Percentiles rank a stretch among this genome's conserved stretches.
phyloP scores from a whole-genome alignment of 2,797 vertebrate genomes.

The Erpetoichthys calabaricus region DNA sequence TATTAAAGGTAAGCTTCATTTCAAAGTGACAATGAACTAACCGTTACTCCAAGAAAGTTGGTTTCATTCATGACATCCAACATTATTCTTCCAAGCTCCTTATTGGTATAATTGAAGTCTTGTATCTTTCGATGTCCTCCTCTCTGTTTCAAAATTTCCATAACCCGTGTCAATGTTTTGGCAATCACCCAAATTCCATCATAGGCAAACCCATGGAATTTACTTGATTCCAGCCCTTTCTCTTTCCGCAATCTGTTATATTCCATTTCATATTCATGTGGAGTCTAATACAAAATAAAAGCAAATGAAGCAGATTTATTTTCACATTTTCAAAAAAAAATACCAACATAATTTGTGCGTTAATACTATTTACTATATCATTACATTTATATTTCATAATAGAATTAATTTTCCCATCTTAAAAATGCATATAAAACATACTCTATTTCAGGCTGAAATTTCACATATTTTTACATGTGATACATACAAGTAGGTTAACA shows the following conservation, averaged over 20 bases:
- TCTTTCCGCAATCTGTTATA: constrained; percentile 77
- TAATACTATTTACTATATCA: too few species aligned
- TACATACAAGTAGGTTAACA: too few species aligned
- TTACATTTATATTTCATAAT: too few species aligned
- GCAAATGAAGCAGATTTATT: neutral
- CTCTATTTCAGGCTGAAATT: too few species aligned
- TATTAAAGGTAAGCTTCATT: too few species aligned
- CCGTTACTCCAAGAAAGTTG: constrained; percentile 93
- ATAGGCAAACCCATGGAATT: constrained; percentile 95
- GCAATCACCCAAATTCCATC: constrained; percentile 98
- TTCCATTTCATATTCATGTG: constrained; percentile 87
- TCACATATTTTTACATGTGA: too few species aligned
- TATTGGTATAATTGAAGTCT: constrained; percentile 88
- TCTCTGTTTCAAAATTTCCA: constrained; percentile 73
- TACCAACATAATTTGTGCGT: too few species aligned
- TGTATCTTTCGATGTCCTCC: constrained; percentile 70
- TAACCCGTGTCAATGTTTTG: constrained; percentile 81
- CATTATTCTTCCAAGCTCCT: constrained; percentile 84
- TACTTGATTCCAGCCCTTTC: constrained; percentile 83
- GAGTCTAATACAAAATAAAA: constrained; percentile 53
- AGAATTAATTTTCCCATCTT: too few species aligned
- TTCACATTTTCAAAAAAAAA: neutral
- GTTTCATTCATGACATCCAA: constrained; percentile 97
- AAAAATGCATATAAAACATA: too few species aligned
- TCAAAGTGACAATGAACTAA: constrained; percentile 39